Conservation (phyloP, 1,140 invertebrate species). For the Daktulosphaira vitifoliae region DNA sequence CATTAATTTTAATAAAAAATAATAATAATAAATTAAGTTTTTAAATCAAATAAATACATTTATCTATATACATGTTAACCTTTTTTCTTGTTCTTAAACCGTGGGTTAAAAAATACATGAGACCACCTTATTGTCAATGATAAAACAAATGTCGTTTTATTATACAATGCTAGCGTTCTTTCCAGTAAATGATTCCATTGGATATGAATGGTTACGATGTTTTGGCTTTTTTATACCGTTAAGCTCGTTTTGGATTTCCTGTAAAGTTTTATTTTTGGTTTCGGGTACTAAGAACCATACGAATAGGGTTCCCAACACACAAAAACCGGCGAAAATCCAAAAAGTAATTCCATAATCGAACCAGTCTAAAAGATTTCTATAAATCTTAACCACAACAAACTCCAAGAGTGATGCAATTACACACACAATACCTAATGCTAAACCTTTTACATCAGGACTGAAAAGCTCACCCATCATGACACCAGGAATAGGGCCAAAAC, state of each 20-base stretch:
- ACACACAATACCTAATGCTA: constrained; percentile 62
- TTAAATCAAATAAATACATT: background rate
- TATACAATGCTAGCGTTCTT: constrained; percentile 16
- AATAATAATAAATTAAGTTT: constrained; percentile 3
- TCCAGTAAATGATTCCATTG: constrained; percentile 15
- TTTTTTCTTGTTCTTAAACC: background rate
- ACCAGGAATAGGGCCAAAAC: constrained; percentile 71
- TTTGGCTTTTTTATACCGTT: constrained; percentile 41
- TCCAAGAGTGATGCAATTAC: constrained; percentile 55
- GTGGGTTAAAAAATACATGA: background rate
- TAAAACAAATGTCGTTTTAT: background rate
- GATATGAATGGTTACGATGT: constrained; percentile 16
- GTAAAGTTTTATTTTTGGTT: constrained; percentile 68
- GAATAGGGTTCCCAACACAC: constrained; percentile 51
- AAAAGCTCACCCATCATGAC: constrained; percentile 68
- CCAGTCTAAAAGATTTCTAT: constrained; percentile 49
- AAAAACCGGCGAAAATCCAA: constrained; percentile 68
- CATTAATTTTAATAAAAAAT: background rate
- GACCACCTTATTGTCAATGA: too few species aligned
- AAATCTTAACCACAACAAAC: constrained; percentile 72
- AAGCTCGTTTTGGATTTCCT: constrained; percentile 63
- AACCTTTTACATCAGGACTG: constrained; percentile 64
- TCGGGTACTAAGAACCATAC: constrained; percentile 62
- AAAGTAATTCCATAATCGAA: constrained; percentile 64
- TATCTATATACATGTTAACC: background rate